A percentile compares a stretch with the other conserved stretches of the same genome.
Evolutionary conservation across 2,888 invertebrate species (phyloP).

Genomic region (Drosophila lacicola): DNA sequence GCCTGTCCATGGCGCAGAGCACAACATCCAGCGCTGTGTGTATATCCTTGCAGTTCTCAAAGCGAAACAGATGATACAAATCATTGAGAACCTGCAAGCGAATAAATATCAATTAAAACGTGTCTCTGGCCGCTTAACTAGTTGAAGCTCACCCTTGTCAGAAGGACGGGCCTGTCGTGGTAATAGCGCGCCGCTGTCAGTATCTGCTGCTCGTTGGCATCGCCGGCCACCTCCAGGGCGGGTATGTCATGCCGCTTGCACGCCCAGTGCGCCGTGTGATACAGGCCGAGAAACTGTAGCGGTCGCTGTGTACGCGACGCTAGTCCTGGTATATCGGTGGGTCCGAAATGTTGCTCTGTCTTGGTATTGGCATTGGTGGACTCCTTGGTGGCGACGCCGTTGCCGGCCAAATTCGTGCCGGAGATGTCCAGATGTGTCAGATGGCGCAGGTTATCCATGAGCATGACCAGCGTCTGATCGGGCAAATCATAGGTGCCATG

Average conservation of each 20-base stretch:
- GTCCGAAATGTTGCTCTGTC: constrained; percentile 64
- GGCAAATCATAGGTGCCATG: constrained; percentile 91
- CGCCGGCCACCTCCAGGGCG: constrained; percentile 95
- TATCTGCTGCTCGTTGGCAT: constrained; percentile 96
- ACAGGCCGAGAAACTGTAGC: constrained; percentile 95
- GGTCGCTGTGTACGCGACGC: constrained; percentile 90
- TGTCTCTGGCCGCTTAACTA: too few relatives aligned
- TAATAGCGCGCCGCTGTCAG: constrained; percentile 93
- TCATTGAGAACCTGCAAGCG: constrained; percentile 92
- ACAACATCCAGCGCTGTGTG: constrained; percentile 92
- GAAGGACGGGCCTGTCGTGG: constrained; percentile 92
- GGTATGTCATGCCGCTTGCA: constrained; percentile 96
- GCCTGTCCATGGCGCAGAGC: constrained; percentile 95
- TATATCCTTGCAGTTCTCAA: constrained; percentile 91
- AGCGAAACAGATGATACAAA: constrained; percentile 94
- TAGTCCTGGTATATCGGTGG: constrained; percentile 94
- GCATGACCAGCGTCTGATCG: constrained; percentile 88
- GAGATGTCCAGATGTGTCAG: constrained; percentile 96
- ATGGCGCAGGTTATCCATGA: constrained; percentile 91
- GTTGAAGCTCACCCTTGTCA: constrained; percentile 86
- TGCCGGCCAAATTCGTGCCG: constrained; percentile 97
- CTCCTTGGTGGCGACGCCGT: constrained; percentile 89
- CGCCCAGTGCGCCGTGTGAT: constrained; percentile 95
- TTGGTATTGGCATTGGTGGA: constrained; percentile 74
- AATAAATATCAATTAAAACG: neutral